A percentile compares a stretch with the other conserved stretches of the same genome.
phyloP scores from a whole-genome alignment of 1,140 invertebrate genomes.

The Saccostrea echinata region DNA sequence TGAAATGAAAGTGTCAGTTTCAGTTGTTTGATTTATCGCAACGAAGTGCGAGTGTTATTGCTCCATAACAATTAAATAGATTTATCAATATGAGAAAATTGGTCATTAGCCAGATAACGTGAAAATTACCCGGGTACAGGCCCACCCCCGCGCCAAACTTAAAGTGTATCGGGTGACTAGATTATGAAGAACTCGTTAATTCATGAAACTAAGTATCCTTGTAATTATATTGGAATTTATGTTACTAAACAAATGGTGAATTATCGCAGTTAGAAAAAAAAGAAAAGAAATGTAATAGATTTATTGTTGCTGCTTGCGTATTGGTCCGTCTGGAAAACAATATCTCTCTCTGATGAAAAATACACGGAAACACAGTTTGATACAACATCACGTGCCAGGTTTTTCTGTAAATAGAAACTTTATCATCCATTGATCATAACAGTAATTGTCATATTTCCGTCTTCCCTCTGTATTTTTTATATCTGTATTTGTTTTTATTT shows the following conservation, averaged over 20 bases:
- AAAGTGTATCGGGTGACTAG: slow-evolving; percentile 26
- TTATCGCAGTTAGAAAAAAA: not conserved
- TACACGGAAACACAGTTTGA: not conserved
- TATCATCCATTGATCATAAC: not conserved
- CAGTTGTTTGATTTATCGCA: not conserved
- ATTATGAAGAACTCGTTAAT: slow-evolving; percentile 1
- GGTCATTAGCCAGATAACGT: slow-evolving; percentile 17
- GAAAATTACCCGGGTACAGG: not conserved
- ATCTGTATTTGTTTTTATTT: not conserved
- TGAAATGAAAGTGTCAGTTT: slow-evolving; percentile 3
- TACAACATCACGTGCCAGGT: not conserved
- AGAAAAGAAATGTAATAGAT: not conserved
- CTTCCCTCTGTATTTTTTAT: not conserved
- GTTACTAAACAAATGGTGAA: not conserved
- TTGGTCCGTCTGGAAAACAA: not conserved
- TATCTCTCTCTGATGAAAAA: not conserved
- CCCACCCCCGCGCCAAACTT: not conserved
- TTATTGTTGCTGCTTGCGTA: not conserved
- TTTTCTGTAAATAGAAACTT: not conserved
- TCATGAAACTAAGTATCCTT: not conserved
- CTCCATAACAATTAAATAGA: not conserved
- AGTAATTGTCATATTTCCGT: not conserved
- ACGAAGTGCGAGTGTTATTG: not conserved
- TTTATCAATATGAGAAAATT: slow-evolving; percentile 29
- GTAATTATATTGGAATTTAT: slow-evolving; percentile 12